Evolutionary conservation across 2,888 invertebrate species (phyloP).

Genomic region (Clunio marinus): DNA sequence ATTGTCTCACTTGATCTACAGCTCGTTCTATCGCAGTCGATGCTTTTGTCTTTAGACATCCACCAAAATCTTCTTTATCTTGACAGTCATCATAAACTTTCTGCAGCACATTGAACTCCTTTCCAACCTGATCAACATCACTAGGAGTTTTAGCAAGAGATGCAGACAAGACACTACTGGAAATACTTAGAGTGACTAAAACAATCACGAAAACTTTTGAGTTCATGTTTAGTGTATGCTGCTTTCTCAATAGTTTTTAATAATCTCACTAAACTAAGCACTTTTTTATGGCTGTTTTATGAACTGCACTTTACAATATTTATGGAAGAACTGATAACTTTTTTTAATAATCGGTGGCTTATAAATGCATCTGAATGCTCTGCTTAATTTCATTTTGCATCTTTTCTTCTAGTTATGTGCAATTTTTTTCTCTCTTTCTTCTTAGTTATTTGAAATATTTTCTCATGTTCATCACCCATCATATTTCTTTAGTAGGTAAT

Average conservation of each 20-base stretch:
- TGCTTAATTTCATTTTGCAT: slow-evolving; percentile 41
- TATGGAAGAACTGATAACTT: slow-evolving; percentile 37
- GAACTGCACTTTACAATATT: slow-evolving; percentile 28
- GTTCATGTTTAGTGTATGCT: slow-evolving; percentile 24
- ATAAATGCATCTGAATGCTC: slow-evolving; percentile 43
- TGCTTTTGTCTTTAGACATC: slow-evolving; percentile 61
- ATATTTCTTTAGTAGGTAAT: too few relatives aligned
- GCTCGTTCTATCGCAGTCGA: slow-evolving; percentile 58
- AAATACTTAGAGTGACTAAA: background rate
- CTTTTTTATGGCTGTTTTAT: slow-evolving; percentile 34
- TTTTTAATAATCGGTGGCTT: slow-evolving; percentile 40
- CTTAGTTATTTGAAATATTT: slow-evolving; percentile 24
- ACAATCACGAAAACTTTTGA: slow-evolving; percentile 28
- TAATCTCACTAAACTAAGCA: slow-evolving; percentile 22
- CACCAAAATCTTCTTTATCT: slow-evolving; percentile 57
- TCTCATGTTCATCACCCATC: slow-evolving; percentile 26
- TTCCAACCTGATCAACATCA: slow-evolving; percentile 51
- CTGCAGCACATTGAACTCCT: slow-evolving; percentile 57
- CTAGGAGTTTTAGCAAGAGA: slow-evolving; percentile 27
- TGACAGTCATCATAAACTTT: slow-evolving; percentile 63
- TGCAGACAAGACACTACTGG: background rate
- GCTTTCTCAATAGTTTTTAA: background rate
- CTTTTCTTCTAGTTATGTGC: slow-evolving; percentile 20
- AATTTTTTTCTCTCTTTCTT: slow-evolving; percentile 31
- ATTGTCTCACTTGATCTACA: slow-evolving; percentile 54